Base-by-base conservation (phyloP, 2,888 invertebrate genomes). In the Melanotus villosus region DNA sequence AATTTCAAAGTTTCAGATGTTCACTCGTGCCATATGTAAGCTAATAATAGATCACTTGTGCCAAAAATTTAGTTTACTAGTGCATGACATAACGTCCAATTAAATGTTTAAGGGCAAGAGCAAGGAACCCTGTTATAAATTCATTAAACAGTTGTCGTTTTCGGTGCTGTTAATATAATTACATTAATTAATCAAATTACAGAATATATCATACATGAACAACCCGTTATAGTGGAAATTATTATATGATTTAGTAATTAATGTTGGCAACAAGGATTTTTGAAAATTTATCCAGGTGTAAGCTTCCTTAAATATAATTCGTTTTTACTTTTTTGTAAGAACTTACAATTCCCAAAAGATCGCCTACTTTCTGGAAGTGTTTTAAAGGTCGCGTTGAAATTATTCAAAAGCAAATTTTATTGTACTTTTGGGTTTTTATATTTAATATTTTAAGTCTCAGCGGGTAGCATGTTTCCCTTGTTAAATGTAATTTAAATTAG, bases 341-440 rank as follows among this genome's bases (percentile, higher is more conserved):
- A 9, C 41, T 41, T 14, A 19, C 21, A 47, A 47, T 26, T 47
- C 47, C 47, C 47, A 2, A 12, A 12, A 47, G 47, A 26, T 10
- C 19, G 47, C 21, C 5, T 47, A 26, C 9, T 19, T 47, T 3
- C 47, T 45, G 7, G 21, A 45, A 45, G 21, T 45, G 47, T 47
- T 21, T 47, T 47, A 47, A 47, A 47, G 47, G 23, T 47, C 47
- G n/a, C 47, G 47, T 47, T 19, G 12, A 47, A 47, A 47, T 47
- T 47, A 47, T 47, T 47, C 47, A 47, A 47, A 12, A 47, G 23
- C 47, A 47, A 26, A 47, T 47, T 6, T 47, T 47, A 47, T 47
- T 21, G 47, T 47, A 23, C 47, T 47, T 47, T 21, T 26, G 47
- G 47, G 47, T 23, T 23, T 47, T 47, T 47, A 47, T 23, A 21